phyloP scores from a whole-genome alignment of 2,797 vertebrate genomes.

The Mycteria americana region DNA sequence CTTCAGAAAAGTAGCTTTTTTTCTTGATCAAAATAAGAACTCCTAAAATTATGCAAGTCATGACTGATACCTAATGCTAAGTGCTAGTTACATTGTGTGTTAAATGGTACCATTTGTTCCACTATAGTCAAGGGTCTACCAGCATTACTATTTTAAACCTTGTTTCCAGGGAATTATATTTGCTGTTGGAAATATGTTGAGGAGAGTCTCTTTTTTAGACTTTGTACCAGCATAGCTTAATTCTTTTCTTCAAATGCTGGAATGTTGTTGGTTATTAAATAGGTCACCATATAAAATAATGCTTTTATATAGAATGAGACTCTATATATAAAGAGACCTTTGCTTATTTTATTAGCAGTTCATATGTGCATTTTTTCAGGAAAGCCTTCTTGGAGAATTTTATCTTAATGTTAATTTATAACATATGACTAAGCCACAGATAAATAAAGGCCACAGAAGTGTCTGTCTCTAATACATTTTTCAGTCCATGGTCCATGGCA shows the following conservation, averaged over 20 bases:
- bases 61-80: neutral
- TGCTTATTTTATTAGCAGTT: neutral
- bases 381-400: neutral
- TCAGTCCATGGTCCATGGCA: neutral
- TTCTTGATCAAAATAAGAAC: neutral
- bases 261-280: neutral
- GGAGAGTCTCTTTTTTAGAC: neutral
- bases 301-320: neutral
- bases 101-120: neutral
- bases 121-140: neutral
- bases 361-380: neutral
- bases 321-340: neutral
- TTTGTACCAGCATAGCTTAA: neutral
- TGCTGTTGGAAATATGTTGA: neutral
- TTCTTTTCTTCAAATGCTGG: neutral
- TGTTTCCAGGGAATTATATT: neutral
- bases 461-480: neutral
- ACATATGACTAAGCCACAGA: neutral
- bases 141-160: constrained; percentile 1
- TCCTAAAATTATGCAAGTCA: neutral
- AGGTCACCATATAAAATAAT: neutral
- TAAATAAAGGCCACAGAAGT: neutral
- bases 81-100: neutral
- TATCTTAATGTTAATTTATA: neutral
- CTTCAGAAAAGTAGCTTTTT: neutral